Percentiles rank a stretch among this genome's conserved stretches.
These are phyloP conservation scores for Chiloscyllium plagiosum DNA, from an alignment of 2,113 vertebrate species.

Conservation along the genomic window DNA sequence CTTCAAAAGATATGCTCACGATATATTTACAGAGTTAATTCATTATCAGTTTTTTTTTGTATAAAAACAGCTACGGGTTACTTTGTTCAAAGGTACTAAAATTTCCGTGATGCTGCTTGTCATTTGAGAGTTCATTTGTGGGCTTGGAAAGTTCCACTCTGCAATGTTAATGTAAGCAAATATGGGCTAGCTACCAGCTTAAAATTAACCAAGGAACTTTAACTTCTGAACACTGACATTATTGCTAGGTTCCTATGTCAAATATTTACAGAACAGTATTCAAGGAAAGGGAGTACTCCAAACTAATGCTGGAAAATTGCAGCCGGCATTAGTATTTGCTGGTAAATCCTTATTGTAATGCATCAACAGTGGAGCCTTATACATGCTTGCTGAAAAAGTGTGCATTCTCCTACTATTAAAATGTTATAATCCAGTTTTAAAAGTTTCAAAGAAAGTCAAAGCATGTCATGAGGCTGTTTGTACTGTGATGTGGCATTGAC, in stretches of 20 bases:
- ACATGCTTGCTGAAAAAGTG: neutral
- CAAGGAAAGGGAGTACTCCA: neutral
- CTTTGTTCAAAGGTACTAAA: neutral
- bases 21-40: neutral
- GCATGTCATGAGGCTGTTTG: neutral
- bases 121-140: neutral
- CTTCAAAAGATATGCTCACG: neutral
- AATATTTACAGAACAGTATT: slow-evolving; percentile 19
- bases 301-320: neutral
- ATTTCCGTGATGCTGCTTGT: neutral
- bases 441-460: neutral
- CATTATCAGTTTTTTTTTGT: neutral
- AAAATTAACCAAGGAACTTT: neutral
- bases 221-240: neutral
- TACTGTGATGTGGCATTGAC: neutral
- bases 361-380: neutral
- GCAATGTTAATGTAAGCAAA: neutral
- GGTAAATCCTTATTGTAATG: neutral
- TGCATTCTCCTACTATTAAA: neutral
- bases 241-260: neutral
- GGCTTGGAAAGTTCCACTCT: neutral
- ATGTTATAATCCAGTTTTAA: neutral
- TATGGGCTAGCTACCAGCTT: neutral
- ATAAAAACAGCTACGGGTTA: neutral
- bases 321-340: neutral